Evolutionary conservation across 1,140 invertebrate species (phyloP), one percentile per base, ranked within the genome.

Genomic region (Drosophila trapezifrons): DNA sequence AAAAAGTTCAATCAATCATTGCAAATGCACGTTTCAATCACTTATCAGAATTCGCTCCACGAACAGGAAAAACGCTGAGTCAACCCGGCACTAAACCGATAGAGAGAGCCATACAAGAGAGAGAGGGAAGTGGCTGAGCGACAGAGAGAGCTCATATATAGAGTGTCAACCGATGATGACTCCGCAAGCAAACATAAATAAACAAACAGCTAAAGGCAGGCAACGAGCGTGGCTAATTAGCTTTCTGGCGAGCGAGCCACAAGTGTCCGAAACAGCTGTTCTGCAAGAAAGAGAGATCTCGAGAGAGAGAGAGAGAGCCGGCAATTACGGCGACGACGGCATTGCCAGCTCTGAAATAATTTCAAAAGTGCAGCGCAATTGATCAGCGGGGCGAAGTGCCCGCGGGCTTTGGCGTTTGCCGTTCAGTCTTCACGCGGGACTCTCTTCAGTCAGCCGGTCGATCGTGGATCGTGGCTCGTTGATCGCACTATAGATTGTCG

Each of bases 301-400:
- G 42, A 45, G 55, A 55, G 18, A 35, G 43, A 43, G 27, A 4
- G 52, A 57, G 51, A 47, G 15, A 70, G 46, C 76, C 80, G 80
- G 80, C 77, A 72, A 64, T 35, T 49, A 20, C 40, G 43, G 17
- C 7, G 29, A 8, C 13, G 15, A 6, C 32, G 37, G 42, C 63
- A 56, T 66, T 59, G 73, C 80, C 64, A 77, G 52, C 65, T 62
- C 27, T 42, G 46, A 59, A 54, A 54, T n/a, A n/a, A 75, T 56
- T 80, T 78, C 78, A 73, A 87, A 54, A 86, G 84, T 87, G 84
- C 84, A 87, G 62, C 80, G 80, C 76, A 80, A 87, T 84, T 87
- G 84, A 78, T 58, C 59, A 22, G 55, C 59, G 57, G 73, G 62
- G 58, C 65, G 37, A 22, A 65, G 60, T 37, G 65, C 27, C 17